Evolutionary conservation across 1,140 invertebrate genomes (phyloP).

Genomic region (Homarus americanus): DNA sequence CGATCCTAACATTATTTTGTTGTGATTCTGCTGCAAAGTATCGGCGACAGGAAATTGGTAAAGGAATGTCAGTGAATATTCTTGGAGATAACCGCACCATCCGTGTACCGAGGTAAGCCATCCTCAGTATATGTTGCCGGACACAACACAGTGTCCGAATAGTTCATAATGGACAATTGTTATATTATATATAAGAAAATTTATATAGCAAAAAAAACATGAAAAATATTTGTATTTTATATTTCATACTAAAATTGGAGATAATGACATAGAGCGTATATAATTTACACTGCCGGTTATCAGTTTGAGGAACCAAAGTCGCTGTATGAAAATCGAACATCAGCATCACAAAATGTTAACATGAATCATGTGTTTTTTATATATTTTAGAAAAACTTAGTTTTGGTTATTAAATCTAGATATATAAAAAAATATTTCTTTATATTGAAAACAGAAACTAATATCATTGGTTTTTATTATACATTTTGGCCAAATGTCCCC

Average conservation of each 20-base stretch:
- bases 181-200: too few relatives aligned
- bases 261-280: too few relatives aligned
- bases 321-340: neutral
- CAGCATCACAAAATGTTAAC: neutral
- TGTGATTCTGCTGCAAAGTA: neutral
- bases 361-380: neutral
- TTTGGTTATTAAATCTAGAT: neutral
- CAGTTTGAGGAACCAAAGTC: neutral
- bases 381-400: neutral
- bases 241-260: too few relatives aligned
- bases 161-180: too few relatives aligned
- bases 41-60: neutral
- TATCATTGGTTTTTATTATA: neutral
- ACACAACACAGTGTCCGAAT: too few relatives aligned
- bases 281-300: too few relatives aligned
- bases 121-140: too few relatives aligned
- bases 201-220: too few relatives aligned
- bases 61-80: neutral
- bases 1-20: constrained; percentile 78
- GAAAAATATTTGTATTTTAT: neutral
- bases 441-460: neutral
- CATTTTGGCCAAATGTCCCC: too few relatives aligned
- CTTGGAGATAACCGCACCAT: neutral
- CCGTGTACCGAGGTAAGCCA: neutral
- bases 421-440: neutral